Conservation (phyloP, 2,113 vertebrate species). For the Cebus imitator region DNA sequence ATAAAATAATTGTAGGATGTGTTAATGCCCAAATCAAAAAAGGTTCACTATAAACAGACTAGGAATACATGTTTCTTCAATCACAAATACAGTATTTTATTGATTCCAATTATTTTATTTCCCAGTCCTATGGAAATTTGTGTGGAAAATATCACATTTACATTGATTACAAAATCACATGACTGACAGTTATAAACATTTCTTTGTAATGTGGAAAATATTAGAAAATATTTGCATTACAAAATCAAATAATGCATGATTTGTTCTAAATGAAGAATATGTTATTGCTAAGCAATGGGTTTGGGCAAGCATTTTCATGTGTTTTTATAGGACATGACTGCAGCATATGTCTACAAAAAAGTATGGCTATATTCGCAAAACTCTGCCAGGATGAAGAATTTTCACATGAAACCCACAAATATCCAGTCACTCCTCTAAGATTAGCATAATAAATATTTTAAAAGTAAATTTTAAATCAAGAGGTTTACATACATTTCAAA, state of each 20-base stretch:
- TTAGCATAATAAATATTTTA: background rate
- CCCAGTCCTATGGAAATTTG: background rate
- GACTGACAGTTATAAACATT: background rate
- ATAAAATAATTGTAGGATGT: background rate
- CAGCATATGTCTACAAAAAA: background rate
- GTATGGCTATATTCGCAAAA: background rate
- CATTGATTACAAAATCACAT: background rate
- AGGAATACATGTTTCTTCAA: background rate
- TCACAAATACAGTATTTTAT: background rate
- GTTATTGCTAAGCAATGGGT: background rate
- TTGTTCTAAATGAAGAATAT: background rate
- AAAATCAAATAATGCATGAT: background rate
- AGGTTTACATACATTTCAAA: background rate
- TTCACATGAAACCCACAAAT: background rate
- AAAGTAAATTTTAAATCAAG: constrained; percentile 43
- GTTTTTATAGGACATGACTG: background rate
- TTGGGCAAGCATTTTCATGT: background rate
- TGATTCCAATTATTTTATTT: background rate
- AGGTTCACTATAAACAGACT: background rate
- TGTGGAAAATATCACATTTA: background rate
- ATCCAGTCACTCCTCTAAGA: background rate
- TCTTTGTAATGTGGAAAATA: background rate
- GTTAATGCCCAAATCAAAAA: background rate
- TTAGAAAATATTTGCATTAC: background rate
- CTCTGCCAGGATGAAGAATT: background rate